phyloP scores from a whole-genome alignment of 2,113 vertebrate species.

The Cochlearius cochlearius region DNA sequence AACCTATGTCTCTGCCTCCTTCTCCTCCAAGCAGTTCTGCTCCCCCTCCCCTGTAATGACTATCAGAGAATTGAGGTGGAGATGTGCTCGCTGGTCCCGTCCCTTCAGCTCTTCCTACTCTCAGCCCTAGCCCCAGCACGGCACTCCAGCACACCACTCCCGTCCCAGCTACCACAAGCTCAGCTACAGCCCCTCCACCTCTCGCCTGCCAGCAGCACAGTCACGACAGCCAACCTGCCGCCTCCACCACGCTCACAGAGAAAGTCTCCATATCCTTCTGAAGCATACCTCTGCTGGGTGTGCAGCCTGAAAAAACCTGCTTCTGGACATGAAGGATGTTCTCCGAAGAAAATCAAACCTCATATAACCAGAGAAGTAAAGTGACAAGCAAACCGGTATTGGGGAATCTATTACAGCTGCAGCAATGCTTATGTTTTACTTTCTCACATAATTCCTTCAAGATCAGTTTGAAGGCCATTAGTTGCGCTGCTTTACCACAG shows the following conservation, averaged over 20 bases:
- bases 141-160: not conserved
- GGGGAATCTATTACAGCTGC: not conserved
- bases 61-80: not conserved
- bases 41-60: not conserved
- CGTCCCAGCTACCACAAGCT: not conserved
- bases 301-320: not conserved
- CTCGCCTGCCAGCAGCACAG: not conserved
- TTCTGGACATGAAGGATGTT: not conserved
- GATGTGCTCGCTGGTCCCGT: not conserved
- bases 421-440: not conserved
- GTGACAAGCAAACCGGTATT: not conserved
- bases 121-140: not conserved
- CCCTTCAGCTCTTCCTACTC: not conserved
- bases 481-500: not conserved
- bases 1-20: not conserved
- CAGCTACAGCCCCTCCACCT: not conserved
- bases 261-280: not conserved
- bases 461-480: not conserved
- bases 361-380: not conserved
- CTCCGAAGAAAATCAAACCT: not conserved
- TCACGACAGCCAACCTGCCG: not conserved
- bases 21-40: not conserved
- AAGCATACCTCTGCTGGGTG: not conserved
- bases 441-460: not conserved
- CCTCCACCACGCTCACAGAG: not conserved